Evolutionary conservation across 1,140 invertebrate species (phyloP).

Genomic region (Subanguina moxae): DNA sequence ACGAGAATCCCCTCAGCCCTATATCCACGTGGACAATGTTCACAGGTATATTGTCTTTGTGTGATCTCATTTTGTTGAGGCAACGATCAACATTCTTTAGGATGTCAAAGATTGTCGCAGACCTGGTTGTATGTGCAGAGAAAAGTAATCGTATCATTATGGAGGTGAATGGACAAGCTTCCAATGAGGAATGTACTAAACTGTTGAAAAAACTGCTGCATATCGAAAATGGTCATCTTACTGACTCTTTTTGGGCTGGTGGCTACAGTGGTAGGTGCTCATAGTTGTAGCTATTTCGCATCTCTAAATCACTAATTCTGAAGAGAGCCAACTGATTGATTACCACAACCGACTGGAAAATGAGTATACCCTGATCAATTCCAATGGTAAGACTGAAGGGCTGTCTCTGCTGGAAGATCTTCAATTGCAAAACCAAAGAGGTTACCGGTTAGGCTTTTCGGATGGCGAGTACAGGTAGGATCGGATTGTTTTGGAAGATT

Average conservation of each 20-base stretch:
- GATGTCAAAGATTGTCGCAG: slow-evolving; percentile 8
- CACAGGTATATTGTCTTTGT: background rate
- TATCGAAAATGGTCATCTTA: slow-evolving; percentile 39
- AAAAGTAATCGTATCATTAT: background rate
- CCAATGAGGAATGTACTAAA: slow-evolving; percentile 12
- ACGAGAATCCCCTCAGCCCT: slow-evolving; percentile 28
- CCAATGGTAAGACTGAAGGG: slow-evolving; percentile 9
- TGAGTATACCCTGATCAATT: slow-evolving; percentile 1
- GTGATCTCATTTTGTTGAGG: too few relatives aligned
- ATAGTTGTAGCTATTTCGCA: background rate
- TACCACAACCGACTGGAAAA: slow-evolving; percentile 24
- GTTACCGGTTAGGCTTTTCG: slow-evolving; percentile 43
- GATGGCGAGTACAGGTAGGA: slow-evolving; percentile 30
- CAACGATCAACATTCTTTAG: too few relatives aligned
- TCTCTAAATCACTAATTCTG: background rate
- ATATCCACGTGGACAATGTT: slow-evolving; percentile 30
- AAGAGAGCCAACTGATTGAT: slow-evolving; percentile 34
- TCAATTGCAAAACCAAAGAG: slow-evolving; percentile 18
- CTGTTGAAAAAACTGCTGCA: slow-evolving; percentile 21
- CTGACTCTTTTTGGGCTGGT: slow-evolving; percentile 37
- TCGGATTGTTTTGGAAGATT: background rate
- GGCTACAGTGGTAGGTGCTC: slow-evolving; percentile 24
- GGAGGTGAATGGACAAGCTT: background rate
- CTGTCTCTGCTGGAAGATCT: slow-evolving; percentile 23
- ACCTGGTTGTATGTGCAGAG: background rate